Base-by-base conservation (phyloP, 1,140 invertebrate species). In the Marisa cornuarietis region DNA sequence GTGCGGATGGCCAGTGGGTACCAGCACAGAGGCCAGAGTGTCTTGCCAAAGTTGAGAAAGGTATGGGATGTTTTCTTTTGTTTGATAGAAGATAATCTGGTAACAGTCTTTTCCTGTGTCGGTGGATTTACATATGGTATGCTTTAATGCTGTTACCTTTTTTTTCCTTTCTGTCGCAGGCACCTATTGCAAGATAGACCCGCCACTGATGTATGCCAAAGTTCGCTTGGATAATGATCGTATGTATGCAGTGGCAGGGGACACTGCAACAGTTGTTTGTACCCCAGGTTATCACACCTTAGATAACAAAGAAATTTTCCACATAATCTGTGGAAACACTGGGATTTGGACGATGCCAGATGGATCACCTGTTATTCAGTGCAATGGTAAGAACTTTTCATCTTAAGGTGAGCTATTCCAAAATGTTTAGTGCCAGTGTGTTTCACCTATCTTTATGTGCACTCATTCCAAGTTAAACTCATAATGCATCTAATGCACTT, bases 1-100 rank as follows among this genome's bases (percentile, higher is more conserved):
- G 79, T 9, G 62, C 54, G 65, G 71, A 84, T 82, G 85, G 84
- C 13, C 71, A 79, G 24, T 89, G 88, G 88, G 75, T 76, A 49
- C 86, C 85, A 31, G 26, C 78, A 6, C 63, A 80, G n/a, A 82
- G 80, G 71, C 83, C 84, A 26, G 77, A 54, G 10, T 86, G 85
- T 84, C 52, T 85, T 24, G 68, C 79, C 42, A 62, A 63, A 31
- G 54, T 24, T 76, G 49, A 61, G 16, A 9, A 71, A 68, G 71
- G 65, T 42, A n/a, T 13, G 11, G 66, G 31, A 26, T 26, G n/a
- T 22, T 16, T 22, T 68, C 11, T 14, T 24, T 9, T 13, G 22
- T 13, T 22, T 58, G 11, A 58, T 18, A 9, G 66, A 18, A 22
- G 31, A 18, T 8, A 68, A 26, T 68, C 13, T 68, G 6, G 31